phyloP scores from a whole-genome alignment of 2,797 vertebrate genomes.

The Tapirus indicus region DNA sequence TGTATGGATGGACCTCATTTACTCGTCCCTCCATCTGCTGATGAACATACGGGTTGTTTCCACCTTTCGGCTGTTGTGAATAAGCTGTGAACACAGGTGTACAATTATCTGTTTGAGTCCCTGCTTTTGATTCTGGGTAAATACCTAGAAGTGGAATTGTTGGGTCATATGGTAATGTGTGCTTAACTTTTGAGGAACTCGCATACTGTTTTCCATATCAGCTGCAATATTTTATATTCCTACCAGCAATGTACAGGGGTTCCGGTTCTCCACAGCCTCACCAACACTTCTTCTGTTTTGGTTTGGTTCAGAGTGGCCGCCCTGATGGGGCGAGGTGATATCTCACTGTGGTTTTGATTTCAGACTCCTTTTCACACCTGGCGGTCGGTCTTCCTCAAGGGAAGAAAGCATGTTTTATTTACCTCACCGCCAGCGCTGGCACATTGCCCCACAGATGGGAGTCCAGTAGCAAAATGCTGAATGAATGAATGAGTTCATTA shows the following conservation, averaged over 20 bases:
- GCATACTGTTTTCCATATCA: fast-evolving
- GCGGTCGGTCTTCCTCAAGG: not conserved
- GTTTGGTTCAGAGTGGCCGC: fast-evolving
- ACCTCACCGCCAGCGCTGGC: not conserved
- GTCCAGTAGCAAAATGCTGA: fast-evolving
- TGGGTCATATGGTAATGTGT: fast-evolving
- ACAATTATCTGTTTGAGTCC: fast-evolving
- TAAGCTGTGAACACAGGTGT: fast-evolving
- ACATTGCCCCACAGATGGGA: fast-evolving
- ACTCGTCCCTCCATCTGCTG: fast-evolving
- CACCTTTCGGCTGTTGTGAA: fast-evolving
- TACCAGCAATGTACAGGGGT: fast-evolving
- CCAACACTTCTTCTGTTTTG: not conserved
- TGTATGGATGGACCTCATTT: fast-evolving
- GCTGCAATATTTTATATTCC: fast-evolving
- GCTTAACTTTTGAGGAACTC: fast-evolving
- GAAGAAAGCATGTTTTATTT: not conserved
- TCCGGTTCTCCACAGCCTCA: fast-evolving
- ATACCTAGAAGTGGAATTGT: not conserved
- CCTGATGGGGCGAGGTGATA: fast-evolving
- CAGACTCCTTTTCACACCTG: not conserved
- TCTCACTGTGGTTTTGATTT: not conserved
- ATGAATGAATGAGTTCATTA: not conserved
- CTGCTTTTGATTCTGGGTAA: fast-evolving
- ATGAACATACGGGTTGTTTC: fast-evolving